phyloP scores from a whole-genome alignment of 2,113 vertebrate genomes.

The Chascanopsetta lugubris region DNA sequence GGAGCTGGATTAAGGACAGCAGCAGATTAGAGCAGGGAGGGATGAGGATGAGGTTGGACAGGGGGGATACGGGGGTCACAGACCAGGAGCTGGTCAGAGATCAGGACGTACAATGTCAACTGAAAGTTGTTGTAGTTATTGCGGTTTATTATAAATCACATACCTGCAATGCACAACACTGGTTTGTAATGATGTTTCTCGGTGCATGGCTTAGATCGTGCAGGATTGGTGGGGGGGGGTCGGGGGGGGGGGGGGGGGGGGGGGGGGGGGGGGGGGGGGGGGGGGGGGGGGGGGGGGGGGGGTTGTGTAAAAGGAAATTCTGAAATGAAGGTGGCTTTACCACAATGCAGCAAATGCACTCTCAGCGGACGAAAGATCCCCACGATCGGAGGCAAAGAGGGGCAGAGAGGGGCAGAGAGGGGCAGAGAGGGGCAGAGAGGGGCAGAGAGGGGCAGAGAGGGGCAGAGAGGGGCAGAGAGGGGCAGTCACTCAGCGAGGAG shows the following conservation, averaged over 20 bases:
- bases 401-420: constrained; percentile 5
- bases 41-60: constrained; percentile 2
- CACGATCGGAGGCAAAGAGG: neutral
- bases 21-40: constrained; percentile 42
- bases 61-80: constrained; percentile 1
- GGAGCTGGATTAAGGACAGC: constrained; percentile 47
- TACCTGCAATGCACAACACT: neutral
- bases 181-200: neutral
- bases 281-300: too few species aligned
- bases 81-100: neutral
- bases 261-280: too few species aligned
- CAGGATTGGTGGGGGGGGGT: too few species aligned
- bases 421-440: constrained; percentile 4
- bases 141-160: neutral
- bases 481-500: constrained; percentile 4
- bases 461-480: constrained; percentile 4
- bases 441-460: neutral
- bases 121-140: neutral
- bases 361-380: constrained; percentile 5
- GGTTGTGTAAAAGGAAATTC: neutral
- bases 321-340: neutral
- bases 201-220: neutral
- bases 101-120: neutral
- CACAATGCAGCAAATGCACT: neutral
- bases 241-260: too few species aligned